Base-by-base conservation (phyloP, 37 sponge, comb jelly and placozoan species). In the Beroe forskalii region DNA sequence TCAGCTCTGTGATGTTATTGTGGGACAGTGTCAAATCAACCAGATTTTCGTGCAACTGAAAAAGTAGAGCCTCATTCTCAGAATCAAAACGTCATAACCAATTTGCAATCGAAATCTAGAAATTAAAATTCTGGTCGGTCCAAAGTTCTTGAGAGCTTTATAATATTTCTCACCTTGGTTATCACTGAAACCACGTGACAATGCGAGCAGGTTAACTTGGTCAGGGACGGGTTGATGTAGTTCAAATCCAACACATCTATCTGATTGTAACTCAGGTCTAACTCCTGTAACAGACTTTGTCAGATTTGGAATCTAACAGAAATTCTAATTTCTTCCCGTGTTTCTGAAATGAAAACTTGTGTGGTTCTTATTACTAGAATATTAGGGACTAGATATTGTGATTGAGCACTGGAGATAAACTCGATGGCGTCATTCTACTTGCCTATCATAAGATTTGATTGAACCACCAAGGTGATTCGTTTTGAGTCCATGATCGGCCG, bases 1-100 rank as follows among this genome's bases (percentile, higher is more conserved):
- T 23, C 27, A 80, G n/a, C 1, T 80, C 86, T 6, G 86, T 80
- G 0, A 80, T n/a, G 6, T 41, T 22, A 48, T 80, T 80, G 55
- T 43, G 1, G 2, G 55, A 80, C 40, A 80, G 55, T 3, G 9
- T 25, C 55, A 80, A 48, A 4, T 80, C 86, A 14, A 48, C 28
- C 28, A 80, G 86, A 42, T 80, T 80, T 37, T 80, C 86, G 86
- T 80, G 86, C 9, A 38, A 23, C 86, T 80, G 48, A 41, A 80
- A 72, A 12, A 20, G n/a, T n/a, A n/a, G n/a, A n/a, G n/a, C n/a
- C n/a, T n/a, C n/a, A n/a, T n/a, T n/a, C n/a, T n/a, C 60, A 55
- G 60, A 55, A 55, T 20, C 17, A 55, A 20, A 55, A 55, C 60
- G 60, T 55, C 17, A 55, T 55, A 9, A 55, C 17, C 17, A 20